Base-by-base conservation (phyloP, 2,888 invertebrate genomes). In the Stomorhina lunata region DNA sequence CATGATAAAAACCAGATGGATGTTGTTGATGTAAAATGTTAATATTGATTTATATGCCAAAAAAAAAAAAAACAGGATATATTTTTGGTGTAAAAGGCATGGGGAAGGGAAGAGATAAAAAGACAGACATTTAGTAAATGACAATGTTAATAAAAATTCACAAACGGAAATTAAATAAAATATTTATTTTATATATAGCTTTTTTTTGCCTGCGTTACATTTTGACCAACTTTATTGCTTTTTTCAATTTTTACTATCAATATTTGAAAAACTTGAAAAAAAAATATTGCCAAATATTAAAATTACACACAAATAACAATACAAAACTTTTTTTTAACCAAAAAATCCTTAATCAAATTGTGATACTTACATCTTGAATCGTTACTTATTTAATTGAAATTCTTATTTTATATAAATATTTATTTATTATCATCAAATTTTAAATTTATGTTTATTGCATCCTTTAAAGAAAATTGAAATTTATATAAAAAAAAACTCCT, bases 81-180 rank as follows among this genome's bases (percentile, higher is more conserved):
- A 50, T 72, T 69, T 71, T 29, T 61, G 45, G 25, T 63, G 45
- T 50, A 17, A 22, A 50, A 22, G 17, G 15, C 7, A 40, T 4
- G 7, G 9, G 2, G 17, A 29, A 0, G 17, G 61, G 9, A 66
- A 9, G 22, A 50, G 37, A 69, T 63, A 25, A 65, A 55, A 53
- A 29, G 25, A 27, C 6, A 45, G 12, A 66, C 9, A 68, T 59
- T n/a, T n/a, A n/a, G 29, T 1, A 53, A 65, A 79, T 82, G 79
- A 82, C 79, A 82, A 75, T 82, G 69, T 79, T 75, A 75, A 79
- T 82, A 79, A 79, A 72, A 78, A 79, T 68, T 68, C 63, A 79
- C 75, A 65, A 79, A 79, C 79, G 81, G 81, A 82, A 79, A 82
- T 82, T 82, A 82, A 82, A 82, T 82, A 71, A 82, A 75, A 73